Evolutionary conservation across 2,888 invertebrate genomes (phyloP).

Genomic region (Drosophila neotestacea): DNA sequence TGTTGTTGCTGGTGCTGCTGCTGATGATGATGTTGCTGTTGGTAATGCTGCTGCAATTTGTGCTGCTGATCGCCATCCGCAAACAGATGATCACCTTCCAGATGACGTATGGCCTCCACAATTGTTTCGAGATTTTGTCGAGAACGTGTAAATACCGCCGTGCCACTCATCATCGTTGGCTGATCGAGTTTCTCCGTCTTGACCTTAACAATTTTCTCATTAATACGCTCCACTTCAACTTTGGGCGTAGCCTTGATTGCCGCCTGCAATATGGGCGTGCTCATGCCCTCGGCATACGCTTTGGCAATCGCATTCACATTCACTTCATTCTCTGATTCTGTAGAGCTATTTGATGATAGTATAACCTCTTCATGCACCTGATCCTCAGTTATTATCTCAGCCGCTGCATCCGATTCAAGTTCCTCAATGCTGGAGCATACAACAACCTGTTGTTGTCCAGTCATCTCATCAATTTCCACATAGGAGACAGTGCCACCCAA

Average conservation of each 20-base stretch:
- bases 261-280: conserved; percentile 89
- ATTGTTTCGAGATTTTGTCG: conserved; percentile 98
- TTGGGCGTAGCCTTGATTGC: conserved; percentile 95
- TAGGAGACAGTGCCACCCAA: conserved; percentile 81
- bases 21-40: conserved; percentile 76
- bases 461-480: conserved; percentile 85
- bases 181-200: conserved; percentile 83
- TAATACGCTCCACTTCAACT: conserved; percentile 90
- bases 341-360: conserved; percentile 81
- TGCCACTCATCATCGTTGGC: conserved; percentile 55
- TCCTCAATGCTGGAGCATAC: conserved; percentile 87
- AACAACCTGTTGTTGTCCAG: conserved; percentile 88
- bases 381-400: conserved; percentile 84
- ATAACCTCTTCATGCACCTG: conserved; percentile 85
- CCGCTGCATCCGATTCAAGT: conserved; percentile 81
- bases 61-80: conserved; percentile 87
- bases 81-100: conserved; percentile 98
- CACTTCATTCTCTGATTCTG: conserved; percentile 83
- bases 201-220: conserved; percentile 86
- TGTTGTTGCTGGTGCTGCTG: conserved; percentile 63
- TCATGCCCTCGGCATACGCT: conserved; percentile 82
- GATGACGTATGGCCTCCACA: conserved; percentile 98
- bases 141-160: conserved; percentile 87
- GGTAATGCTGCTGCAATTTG: conserved; percentile 70
- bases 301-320: conserved; percentile 83